These are phyloP conservation scores for Amaurobius ferox DNA, from an alignment of 2,888 invertebrate genomes.

Conservation along the genomic window DNA sequence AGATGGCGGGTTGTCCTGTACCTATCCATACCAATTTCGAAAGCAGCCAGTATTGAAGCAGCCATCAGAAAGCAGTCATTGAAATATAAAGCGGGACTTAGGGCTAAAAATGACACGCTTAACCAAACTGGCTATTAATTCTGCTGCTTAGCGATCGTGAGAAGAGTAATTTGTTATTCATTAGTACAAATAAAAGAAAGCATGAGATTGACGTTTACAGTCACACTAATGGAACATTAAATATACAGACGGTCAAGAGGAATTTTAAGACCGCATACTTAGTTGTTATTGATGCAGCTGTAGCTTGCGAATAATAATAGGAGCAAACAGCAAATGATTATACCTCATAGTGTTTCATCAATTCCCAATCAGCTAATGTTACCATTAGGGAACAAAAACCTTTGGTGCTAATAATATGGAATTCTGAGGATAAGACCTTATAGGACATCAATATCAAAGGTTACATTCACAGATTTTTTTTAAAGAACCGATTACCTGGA, in stretches of 20 bases:
- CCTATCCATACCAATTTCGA: slow-evolving; percentile 26
- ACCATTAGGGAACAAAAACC: no score
- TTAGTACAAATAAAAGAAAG: slow-evolving; percentile 2
- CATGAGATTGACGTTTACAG: not conserved
- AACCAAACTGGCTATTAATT: slow-evolving; percentile 1
- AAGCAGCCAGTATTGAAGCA: not conserved
- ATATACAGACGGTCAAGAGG: not conserved
- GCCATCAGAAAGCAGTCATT: no score
- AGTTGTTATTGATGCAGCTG: not conserved
- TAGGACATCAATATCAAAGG: no score
- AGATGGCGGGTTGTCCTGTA: slow-evolving; percentile 19
- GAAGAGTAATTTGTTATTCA: slow-evolving; percentile 22
- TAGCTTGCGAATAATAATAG: not conserved
- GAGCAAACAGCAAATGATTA: not conserved
- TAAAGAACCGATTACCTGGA: no score
- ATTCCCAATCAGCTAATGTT: not conserved
- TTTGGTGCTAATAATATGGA: no score
- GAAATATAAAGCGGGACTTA: not conserved
- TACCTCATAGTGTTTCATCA: not conserved
- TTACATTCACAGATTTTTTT: no score
- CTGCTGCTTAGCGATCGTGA: not conserved
- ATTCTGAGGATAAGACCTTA: no score
- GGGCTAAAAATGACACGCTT: slow-evolving; percentile 8
- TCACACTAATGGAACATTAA: not conserved
- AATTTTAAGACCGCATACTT: not conserved